Evolutionary conservation across 2,113 vertebrate genomes (phyloP), one percentile per base, ranked within the genome.

Genomic region (Psammodynastes pulverulentus): DNA sequence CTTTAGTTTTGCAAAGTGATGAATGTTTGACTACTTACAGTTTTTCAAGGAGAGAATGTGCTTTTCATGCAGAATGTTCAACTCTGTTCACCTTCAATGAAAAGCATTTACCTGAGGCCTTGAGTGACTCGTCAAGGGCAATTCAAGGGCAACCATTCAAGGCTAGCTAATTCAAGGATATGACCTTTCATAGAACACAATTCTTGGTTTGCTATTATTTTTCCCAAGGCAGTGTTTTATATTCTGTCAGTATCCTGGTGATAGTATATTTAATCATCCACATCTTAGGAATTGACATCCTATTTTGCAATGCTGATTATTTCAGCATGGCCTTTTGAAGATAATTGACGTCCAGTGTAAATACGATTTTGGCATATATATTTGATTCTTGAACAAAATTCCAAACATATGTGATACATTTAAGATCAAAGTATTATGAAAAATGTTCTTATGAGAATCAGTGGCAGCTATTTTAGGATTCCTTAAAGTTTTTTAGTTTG

Each of bases 401-500:
- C 23, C 56, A 84, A 79, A 84, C 51, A 89, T 9, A 23, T n/a
- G 84, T 89, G 89, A 58, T 89, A 10, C 92, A 54, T 91, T 92
- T 79, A 90, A 21, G 43, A 94, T 51, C 24, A 87, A 48, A 88
- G 89, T 19, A 24, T 93, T 53, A 4, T 29, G 90, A 84, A 49
- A 92, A 23, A 8, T 39, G 17, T 84, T 23, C 52, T 92, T 88
- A 45, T 49, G 29, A 19, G 7, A 17, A 34, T 85, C 21, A 89
- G 3, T 84, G 91, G 15, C 43, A 89, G 15, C 4, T 34, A 52
- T 91, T 84, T 92, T 92, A n/a, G 86, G 94, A 92, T 43, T 21
- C 24, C 45, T 67, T 84, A 54, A 93, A 91, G 45, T 94, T 87
- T 17, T 94, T 72, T 94, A 87, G 86, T 48, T 90, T 94, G 7